A percentile compares a stretch with the other conserved stretches of the same genome.
phyloP scores from a whole-genome alignment of 1,140 invertebrate genomes.

The Dendroctonus ponderosae region DNA sequence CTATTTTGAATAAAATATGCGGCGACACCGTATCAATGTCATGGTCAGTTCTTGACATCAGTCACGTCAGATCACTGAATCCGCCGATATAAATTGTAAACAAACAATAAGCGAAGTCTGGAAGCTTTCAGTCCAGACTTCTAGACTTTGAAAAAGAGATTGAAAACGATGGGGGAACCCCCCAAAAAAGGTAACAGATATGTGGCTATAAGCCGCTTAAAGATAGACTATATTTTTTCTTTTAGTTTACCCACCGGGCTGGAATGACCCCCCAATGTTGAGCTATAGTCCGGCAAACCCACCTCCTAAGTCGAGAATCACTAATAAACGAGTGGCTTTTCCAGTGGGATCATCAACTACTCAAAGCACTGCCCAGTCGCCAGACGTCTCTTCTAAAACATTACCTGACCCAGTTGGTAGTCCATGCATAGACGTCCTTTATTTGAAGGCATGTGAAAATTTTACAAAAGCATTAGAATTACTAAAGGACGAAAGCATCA shows the following conservation, averaged over 20 bases:
- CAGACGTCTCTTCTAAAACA: background rate
- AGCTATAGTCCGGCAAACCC: constrained; percentile 42
- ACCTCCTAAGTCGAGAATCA: constrained; percentile 45
- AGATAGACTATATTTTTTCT: background rate
- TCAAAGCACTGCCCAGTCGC: no score
- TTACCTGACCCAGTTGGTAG: constrained; percentile 2
- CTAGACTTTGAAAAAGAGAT: no score
- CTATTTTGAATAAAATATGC: no score
- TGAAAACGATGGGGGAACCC: constrained; percentile 9
- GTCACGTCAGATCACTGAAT: no score
- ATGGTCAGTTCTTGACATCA: no score
- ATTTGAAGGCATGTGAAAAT: constrained; percentile 26
- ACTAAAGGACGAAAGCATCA: constrained; percentile 10
- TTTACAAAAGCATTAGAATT: constrained; percentile 22
- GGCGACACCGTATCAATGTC: no score
- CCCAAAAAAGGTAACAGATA: constrained; percentile 16
- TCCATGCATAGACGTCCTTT: constrained; percentile 21
- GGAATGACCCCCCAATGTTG: constrained; percentile 47
- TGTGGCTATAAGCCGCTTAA: background rate
- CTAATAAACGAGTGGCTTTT: constrained; percentile 46
- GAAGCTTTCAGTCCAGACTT: background rate
- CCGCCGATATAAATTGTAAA: no score
- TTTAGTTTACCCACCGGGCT: constrained; percentile 38
- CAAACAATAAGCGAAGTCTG: no score
- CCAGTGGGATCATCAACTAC: constrained; percentile 32